These are phyloP conservation scores for Melinaea menophilus DNA, from an alignment of 2,888 invertebrate species.

Conservation along the genomic window DNA sequence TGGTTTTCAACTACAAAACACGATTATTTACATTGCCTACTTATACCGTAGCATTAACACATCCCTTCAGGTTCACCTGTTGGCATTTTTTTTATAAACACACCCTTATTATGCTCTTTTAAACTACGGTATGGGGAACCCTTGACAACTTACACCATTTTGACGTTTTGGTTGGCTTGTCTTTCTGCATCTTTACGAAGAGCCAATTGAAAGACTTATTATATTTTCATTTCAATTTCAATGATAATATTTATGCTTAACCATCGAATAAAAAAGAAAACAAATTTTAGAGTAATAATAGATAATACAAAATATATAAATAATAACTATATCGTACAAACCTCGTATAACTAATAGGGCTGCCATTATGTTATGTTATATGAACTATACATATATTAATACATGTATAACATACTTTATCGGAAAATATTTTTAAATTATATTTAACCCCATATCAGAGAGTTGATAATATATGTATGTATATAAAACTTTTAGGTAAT, in stretches of 20 bases:
- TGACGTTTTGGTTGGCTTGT: slow-evolving; percentile 65
- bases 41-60: slow-evolving; percentile 52
- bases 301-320: background rate
- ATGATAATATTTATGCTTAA: background rate
- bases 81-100: slow-evolving; percentile 58
- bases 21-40: slow-evolving; percentile 35
- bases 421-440: too few relatives aligned
- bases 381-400: too few relatives aligned
- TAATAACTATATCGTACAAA: background rate
- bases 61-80: slow-evolving; percentile 50
- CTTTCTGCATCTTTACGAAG: slow-evolving; percentile 37
- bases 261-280: background rate
- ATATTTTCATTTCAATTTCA: slow-evolving; percentile 5
- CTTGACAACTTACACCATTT: slow-evolving; percentile 76
- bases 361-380: slow-evolving; percentile 13
- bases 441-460: too few relatives aligned
- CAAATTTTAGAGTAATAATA: background rate
- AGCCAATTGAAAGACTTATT: slow-evolving; percentile 33
- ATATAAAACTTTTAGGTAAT: background rate
- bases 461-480: slow-evolving; percentile 1
- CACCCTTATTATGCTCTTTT: slow-evolving; percentile 56
- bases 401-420: too few relatives aligned
- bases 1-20: slow-evolving; percentile 55
- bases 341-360: slow-evolving; percentile 9
- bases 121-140: slow-evolving; percentile 63